A percentile compares a stretch with the other conserved stretches of the same genome.
phyloP scores from a whole-genome alignment of 2,888 invertebrate species.

The Stenoptilia bipunctidactyla region DNA sequence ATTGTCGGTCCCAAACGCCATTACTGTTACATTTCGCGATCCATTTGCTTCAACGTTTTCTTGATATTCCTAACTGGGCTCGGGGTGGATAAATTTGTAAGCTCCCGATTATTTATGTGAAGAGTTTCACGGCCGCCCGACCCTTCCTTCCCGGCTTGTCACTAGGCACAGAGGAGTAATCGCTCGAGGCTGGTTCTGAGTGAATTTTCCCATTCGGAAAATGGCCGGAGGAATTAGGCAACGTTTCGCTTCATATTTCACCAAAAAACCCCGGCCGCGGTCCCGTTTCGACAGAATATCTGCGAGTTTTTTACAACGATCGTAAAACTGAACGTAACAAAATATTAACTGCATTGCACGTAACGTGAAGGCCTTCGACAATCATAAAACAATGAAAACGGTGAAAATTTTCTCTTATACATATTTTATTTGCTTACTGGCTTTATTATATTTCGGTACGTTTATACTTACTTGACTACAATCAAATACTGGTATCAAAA shows the following conservation, averaged over 20 bases:
- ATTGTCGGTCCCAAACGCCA: constrained; percentile 24
- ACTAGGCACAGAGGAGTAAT: constrained; percentile 55
- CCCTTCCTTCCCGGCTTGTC: constrained; percentile 37
- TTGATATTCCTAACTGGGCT: constrained; percentile 34
- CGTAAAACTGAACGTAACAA: constrained; percentile 1
- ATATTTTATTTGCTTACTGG: too few relatives aligned
- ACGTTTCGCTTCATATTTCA: constrained; percentile 47
- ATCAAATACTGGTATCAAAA: too few relatives aligned
- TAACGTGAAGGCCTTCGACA: neutral
- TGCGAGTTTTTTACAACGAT: constrained; percentile 1
- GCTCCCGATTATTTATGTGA: constrained; percentile 61
- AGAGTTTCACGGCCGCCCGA: constrained; percentile 27
- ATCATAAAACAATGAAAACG: too few relatives aligned
- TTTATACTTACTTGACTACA: too few relatives aligned
- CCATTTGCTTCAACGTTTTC: constrained; percentile 41
- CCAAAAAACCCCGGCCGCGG: constrained; percentile 21
- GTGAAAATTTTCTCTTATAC: too few relatives aligned
- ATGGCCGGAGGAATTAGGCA: constrained; percentile 53
- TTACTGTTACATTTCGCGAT: constrained; percentile 39
- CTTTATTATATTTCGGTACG: too few relatives aligned
- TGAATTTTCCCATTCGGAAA: constrained; percentile 61
- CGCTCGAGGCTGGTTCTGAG: constrained; percentile 50
- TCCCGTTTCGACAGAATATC: neutral
- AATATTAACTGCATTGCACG: neutral
- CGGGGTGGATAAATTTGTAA: constrained; percentile 43